Evolutionary conservation across 2,888 invertebrate genomes (phyloP).

Genomic region (Melinaea marsaeus): DNA sequence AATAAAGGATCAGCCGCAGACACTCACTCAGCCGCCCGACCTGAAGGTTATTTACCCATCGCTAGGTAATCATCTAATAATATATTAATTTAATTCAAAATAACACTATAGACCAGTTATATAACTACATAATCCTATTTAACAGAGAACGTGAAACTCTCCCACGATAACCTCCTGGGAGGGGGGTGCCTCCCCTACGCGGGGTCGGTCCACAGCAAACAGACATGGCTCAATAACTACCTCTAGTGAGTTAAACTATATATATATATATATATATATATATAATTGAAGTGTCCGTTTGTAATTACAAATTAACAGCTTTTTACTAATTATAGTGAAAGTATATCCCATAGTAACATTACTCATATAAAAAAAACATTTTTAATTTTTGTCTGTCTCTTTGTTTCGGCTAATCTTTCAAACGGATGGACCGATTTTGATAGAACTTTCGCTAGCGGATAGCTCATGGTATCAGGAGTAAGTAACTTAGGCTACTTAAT

Average conservation of each 20-base stretch:
- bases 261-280: neutral
- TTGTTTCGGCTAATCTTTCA: neutral
- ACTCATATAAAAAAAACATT: too few relatives aligned
- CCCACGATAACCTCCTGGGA: conserved; percentile 90
- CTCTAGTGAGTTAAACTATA: conserved; percentile 80
- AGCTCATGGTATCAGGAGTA: neutral
- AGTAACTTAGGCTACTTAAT: neutral
- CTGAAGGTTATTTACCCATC: conserved; percentile 69
- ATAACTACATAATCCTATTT: too few relatives aligned
- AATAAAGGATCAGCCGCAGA: conserved; percentile 55
- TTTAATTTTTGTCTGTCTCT: neutral
- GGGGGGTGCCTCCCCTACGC: conserved; percentile 94
- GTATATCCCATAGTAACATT: too few relatives aligned
- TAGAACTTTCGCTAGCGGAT: neutral
- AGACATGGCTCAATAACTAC: conserved; percentile 87
- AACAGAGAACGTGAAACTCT: conserved; percentile 87
- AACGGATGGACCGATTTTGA: neutral
- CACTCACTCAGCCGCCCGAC: conserved; percentile 59
- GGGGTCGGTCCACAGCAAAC: conserved; percentile 86
- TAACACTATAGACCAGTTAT: too few relatives aligned
- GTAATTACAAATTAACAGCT: too few relatives aligned
- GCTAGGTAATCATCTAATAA: conserved; percentile 38
- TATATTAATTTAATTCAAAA: too few relatives aligned
- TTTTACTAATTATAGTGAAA: too few relatives aligned
- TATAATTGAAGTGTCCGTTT: too few relatives aligned